Conservation (phyloP, 2,113 vertebrate genomes). For the Gymnorhina tibicen region DNA sequence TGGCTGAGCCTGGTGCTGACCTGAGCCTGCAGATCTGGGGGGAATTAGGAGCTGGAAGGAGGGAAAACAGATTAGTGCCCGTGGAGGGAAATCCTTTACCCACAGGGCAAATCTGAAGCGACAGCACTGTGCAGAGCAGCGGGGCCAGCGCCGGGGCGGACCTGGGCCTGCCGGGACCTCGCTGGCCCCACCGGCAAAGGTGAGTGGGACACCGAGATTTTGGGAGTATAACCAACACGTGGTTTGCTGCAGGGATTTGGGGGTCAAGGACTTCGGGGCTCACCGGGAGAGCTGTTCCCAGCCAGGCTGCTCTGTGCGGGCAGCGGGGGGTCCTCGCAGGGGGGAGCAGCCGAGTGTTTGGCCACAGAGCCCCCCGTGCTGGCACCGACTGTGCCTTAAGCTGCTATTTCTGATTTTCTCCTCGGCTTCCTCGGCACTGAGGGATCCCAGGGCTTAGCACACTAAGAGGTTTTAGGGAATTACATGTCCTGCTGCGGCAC, state of each 20-base stretch:
- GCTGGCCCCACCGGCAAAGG: fast-evolving
- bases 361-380: background rate
- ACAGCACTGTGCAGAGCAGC: background rate
- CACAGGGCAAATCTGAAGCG: background rate
- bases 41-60: conserved; percentile 47
- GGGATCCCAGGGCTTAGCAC: conserved; percentile 10
- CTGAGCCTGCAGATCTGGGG: background rate
- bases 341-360: background rate
- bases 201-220: background rate
- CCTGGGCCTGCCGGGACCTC: background rate
- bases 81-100: background rate
- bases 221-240: fast-evolving
- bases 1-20: background rate
- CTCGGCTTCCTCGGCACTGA: background rate
- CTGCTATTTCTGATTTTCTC: conserved; percentile 41
- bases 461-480: conserved; percentile 48
- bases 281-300: background rate
- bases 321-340: fast-evolving
- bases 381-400: background rate
- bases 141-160: background rate
- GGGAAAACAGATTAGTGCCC: conserved; percentile 17
- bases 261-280: background rate
- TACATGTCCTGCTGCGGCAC: background rate
- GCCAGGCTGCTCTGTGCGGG: background rate
- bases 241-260: background rate